A percentile compares a stretch with the other conserved stretches of the same genome.
Conservation (phyloP, 2,888 invertebrate genomes). For the Antheraea yamamai region DNA sequence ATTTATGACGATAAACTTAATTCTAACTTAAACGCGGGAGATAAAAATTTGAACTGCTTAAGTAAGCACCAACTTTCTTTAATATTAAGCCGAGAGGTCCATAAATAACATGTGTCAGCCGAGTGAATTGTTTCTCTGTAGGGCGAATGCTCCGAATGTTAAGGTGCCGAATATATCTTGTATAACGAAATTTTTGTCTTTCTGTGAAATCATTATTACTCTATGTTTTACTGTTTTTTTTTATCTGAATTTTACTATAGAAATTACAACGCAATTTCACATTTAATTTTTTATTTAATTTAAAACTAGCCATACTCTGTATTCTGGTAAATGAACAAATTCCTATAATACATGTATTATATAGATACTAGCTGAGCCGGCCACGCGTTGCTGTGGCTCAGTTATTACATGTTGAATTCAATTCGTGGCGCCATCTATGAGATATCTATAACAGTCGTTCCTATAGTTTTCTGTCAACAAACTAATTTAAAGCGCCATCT, state of each 20-base stretch:
- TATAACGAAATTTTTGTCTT: neutral
- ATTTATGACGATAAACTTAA: conserved; percentile 9
- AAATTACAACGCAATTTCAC: neutral
- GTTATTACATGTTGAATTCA: too few species aligned
- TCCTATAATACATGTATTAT: too few species aligned
- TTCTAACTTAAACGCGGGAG: conserved; percentile 10
- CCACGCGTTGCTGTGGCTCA: too few species aligned
- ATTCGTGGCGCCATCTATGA: too few species aligned
- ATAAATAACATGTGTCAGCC: conserved; percentile 23
- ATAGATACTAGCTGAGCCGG: too few species aligned
- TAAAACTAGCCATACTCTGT: too few species aligned
- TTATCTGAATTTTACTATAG: neutral
- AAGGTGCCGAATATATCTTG: conserved; percentile 12
- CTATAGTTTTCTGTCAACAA: neutral
- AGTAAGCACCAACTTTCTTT: conserved; percentile 22
- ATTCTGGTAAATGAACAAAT: too few species aligned
- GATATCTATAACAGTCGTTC: too few species aligned
- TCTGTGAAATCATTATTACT: neutral
- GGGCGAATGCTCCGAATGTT: conserved; percentile 1
- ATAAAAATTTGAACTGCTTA: conserved; percentile 19
- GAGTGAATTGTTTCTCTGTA: conserved; percentile 18
- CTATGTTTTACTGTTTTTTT: neutral
- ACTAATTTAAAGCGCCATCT: neutral
- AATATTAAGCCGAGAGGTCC: conserved; percentile 21
- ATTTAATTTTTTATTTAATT: too few species aligned